A percentile compares a stretch with the other conserved stretches of the same genome.
Conservation (phyloP, 2,888 invertebrate species). For the Drosophila aldrichi region DNA sequence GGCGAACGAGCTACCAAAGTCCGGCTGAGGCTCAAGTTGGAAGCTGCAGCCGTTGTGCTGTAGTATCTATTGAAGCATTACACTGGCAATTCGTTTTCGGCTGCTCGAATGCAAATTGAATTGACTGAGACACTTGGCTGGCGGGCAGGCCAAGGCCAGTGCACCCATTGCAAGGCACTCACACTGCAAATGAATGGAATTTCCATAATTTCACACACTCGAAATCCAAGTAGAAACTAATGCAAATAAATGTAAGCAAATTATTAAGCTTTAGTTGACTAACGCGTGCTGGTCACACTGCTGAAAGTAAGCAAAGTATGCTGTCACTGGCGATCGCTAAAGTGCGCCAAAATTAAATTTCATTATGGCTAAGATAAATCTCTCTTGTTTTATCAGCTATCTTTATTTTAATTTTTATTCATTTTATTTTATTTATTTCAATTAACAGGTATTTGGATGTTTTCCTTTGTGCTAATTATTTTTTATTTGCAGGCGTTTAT, state of each 20-base stretch:
- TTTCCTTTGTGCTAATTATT: no score
- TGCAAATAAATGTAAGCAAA: background rate
- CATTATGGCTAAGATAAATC: background rate
- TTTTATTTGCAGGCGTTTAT: no score
- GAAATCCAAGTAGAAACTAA: constrained; percentile 7
- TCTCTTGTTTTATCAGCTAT: background rate
- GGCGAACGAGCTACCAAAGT: constrained; percentile 3
- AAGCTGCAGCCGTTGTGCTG: constrained; percentile 16
- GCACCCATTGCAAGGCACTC: constrained; percentile 13
- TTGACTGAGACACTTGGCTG: constrained; percentile 42
- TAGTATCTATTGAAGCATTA: constrained; percentile 59
- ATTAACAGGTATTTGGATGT: no score
- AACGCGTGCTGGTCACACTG: constrained; percentile 1
- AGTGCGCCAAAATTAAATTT: background rate
- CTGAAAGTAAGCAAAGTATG: no score
- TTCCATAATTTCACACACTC: constrained; percentile 9
- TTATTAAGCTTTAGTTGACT: background rate
- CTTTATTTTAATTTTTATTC: background rate
- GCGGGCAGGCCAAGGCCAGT: constrained; percentile 16
- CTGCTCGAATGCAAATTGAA: constrained; percentile 68
- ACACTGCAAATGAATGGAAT: constrained; percentile 35
- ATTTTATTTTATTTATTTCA: background rate
- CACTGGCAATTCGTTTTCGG: constrained; percentile 58
- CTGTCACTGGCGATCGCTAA: background rate
- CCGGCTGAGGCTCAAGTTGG: constrained; percentile 16